phyloP scores from a whole-genome alignment of 2,113 vertebrate genomes.

The Oreocharis arfaki region DNA sequence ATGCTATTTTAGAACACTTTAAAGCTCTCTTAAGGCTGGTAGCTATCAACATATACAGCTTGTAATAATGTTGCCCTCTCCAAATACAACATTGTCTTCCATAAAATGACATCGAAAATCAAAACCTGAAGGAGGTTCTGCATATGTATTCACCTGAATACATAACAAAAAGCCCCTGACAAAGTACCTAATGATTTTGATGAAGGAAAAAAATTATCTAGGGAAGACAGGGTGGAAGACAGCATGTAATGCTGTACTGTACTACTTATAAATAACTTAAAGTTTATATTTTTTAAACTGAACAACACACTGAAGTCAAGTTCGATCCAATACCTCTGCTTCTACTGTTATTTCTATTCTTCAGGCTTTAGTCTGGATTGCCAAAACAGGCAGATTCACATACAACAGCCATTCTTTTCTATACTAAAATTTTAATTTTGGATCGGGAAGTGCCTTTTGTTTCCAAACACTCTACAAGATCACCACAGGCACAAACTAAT shows the following conservation, averaged over 20 bases:
- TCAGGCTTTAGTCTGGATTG: neutral
- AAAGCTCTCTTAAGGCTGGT: neutral
- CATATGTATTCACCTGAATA: neutral
- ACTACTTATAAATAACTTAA: neutral
- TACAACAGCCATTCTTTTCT: slow-evolving; percentile 3
- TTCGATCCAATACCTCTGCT: neutral
- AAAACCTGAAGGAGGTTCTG: neutral
- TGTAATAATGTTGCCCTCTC: neutral
- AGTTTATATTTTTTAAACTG: neutral
- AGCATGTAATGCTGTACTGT: neutral
- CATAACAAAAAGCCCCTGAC: neutral
- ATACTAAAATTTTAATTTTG: slow-evolving; percentile 21
- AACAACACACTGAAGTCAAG: neutral
- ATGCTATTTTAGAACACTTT: neutral
- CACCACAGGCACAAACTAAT: slow-evolving; percentile 44
- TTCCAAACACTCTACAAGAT: slow-evolving; percentile 28
- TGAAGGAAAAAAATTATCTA: neutral
- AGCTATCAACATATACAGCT: neutral
- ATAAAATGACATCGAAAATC: neutral
- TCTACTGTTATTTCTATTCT: neutral
- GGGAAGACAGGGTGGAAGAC: neutral
- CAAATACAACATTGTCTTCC: neutral
- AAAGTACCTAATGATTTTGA: neutral
- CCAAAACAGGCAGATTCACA: neutral
- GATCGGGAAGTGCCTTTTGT: slow-evolving; percentile 9